A percentile compares a stretch with the other conserved stretches of the same genome.
phyloP scores from a whole-genome alignment of 2,888 invertebrate genomes.

The Ernsta delagoae region DNA sequence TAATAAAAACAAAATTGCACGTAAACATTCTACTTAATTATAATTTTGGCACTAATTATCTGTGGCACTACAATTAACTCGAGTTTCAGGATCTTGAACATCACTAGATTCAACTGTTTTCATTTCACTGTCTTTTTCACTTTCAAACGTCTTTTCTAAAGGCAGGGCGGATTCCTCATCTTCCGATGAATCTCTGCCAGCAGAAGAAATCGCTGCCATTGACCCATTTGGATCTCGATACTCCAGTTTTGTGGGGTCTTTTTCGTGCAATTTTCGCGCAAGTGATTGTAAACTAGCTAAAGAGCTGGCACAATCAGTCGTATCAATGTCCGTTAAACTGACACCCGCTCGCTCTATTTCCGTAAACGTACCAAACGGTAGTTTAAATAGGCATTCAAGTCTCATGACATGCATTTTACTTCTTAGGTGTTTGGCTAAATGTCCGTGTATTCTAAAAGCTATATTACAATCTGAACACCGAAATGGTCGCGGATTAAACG shows the following conservation, averaged over 20 bases:
- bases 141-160: constrained; percentile 67
- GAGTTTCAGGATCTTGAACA: constrained; percentile 71
- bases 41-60: constrained; percentile 88
- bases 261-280: constrained; percentile 92
- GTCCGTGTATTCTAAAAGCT: constrained; percentile 98
- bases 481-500: constrained; percentile 97
- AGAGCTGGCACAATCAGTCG: constrained; percentile 97
- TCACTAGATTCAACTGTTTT: constrained; percentile 75
- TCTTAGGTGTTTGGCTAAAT: constrained; percentile 97
- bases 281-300: constrained; percentile 93
- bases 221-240: constrained; percentile 82
- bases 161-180: constrained; percentile 74
- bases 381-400: constrained; percentile 95
- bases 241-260: constrained; percentile 91
- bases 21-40: constrained; percentile 80
- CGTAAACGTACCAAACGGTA: constrained; percentile 97
- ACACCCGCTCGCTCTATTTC: constrained; percentile 96
- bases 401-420: constrained; percentile 98
- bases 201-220: constrained; percentile 54
- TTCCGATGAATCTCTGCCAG: constrained; percentile 81
- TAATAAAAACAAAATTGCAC: constrained; percentile 81
- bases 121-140: constrained; percentile 79
- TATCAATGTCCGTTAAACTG: constrained; percentile 97
- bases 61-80: constrained; percentile 84
- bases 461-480: constrained; percentile 98